Conservation (phyloP, 2,888 invertebrate species). For the Polyploca ridens region DNA sequence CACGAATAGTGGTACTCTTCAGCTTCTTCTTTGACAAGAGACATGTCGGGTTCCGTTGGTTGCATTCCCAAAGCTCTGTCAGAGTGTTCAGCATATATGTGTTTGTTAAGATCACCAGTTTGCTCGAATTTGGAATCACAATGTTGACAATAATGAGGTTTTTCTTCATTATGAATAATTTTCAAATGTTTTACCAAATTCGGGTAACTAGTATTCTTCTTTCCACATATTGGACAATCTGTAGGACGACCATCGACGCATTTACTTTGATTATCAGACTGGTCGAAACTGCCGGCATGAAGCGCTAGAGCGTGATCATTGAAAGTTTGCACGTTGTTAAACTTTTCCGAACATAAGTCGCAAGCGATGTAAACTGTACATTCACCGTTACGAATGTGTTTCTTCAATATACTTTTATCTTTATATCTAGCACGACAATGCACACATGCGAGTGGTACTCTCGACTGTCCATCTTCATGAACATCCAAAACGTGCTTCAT, state of each 20-base stretch:
- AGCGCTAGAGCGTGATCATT: constrained; percentile 76
- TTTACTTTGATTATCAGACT: constrained; percentile 68
- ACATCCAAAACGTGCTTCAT: constrained; percentile 80
- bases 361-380: constrained; percentile 85
- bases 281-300: constrained; percentile 75
- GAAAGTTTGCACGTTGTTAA: constrained; percentile 76
- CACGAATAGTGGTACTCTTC: constrained; percentile 85
- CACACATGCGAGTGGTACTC: constrained; percentile 69
- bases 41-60: constrained; percentile 66
- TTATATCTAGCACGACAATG: constrained; percentile 77
- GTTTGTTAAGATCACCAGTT: constrained; percentile 83
- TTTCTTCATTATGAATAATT: constrained; percentile 75
- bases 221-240: constrained; percentile 83
- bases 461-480: constrained; percentile 79
- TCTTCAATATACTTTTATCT: constrained; percentile 74
- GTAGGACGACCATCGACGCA: constrained; percentile 78
- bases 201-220: constrained; percentile 81
- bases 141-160: constrained; percentile 84
- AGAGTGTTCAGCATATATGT: constrained; percentile 84
- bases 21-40: constrained; percentile 77
- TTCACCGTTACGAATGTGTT: constrained; percentile 81
- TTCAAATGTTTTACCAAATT: constrained; percentile 85
- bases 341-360: constrained; percentile 76
- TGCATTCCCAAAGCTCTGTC: constrained; percentile 66
- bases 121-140: constrained; percentile 84